Evolutionary conservation across 2,797 vertebrate species (phyloP), one percentile per base, ranked within the genome.

Genomic region (Neopelma chrysocephalum): DNA sequence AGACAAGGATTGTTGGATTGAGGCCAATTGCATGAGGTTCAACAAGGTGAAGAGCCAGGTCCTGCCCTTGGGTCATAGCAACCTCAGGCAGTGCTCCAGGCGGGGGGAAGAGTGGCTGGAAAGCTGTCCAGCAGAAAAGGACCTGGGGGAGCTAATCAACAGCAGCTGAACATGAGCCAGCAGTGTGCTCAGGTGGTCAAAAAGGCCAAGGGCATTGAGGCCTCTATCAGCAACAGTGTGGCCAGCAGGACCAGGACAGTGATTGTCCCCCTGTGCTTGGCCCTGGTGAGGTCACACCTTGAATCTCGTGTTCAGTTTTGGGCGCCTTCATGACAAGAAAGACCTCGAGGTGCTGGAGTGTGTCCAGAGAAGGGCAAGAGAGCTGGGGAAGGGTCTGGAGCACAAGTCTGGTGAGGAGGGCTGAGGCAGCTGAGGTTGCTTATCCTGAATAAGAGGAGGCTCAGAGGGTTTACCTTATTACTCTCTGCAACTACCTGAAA

Each of bases 321-420:
- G 10, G 22, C 1, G 8, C 34, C 9, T 43, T 56, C 9, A 8
- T 5, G 12, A 2, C 23, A 43, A 16, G 2, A 58, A 53, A 1
- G 25, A 13, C 21, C 14, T 1, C 50, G 32, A 62, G 11, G 1
- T 0, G 11, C 23, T n/a, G 23, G 42, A 70, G 3, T 0, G 0
- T 21, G 36, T 36, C 32, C 48, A 62, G 23, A 81, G 45, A 66
- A 73, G 31, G 15, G 6, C 7, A 62, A 1, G 0, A 0, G 22
- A 56, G 6, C 15, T n/a, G 36, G 1, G 6, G 13, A 69, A 25
- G 13, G 36, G 9, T 62, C 12, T 48, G 32, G 56, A 25, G 19
- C 22, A 48, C 22, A 25, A 1, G 10, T 42, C 15, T 32, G 11
- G 5, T 42, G 32, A 29, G 3, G 9, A 32, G 5, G 0, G 6